phyloP scores from a whole-genome alignment of 2,888 invertebrate species.

The Mesorhabditis spiculigera region DNA sequence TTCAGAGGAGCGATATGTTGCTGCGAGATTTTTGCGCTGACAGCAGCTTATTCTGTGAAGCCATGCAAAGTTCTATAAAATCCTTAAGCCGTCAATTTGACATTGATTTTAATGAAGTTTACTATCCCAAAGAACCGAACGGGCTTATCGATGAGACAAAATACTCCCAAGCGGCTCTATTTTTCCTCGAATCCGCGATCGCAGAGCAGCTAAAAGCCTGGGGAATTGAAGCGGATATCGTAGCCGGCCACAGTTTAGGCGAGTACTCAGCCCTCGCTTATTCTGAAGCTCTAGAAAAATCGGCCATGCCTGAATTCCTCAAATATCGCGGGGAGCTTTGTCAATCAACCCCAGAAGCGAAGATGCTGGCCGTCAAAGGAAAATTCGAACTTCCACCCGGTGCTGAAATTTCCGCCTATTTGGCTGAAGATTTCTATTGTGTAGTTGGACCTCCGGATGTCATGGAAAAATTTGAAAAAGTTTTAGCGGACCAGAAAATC shows the following conservation, averaged over 20 bases:
- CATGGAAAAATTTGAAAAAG: constrained; percentile 18
- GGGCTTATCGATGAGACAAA: constrained; percentile 15
- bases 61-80: constrained; percentile 13
- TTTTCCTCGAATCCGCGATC: constrained; percentile 30
- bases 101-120: not conserved
- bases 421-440: constrained; percentile 26
- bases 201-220: constrained; percentile 18
- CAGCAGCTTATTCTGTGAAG: constrained; percentile 12
- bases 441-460: constrained; percentile 28
- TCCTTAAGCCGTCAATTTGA: not conserved
- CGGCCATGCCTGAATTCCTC: constrained; percentile 27
- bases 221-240: constrained; percentile 20
- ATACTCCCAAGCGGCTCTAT: constrained; percentile 36
- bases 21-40: constrained; percentile 16
- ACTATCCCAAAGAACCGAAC: constrained; percentile 7
- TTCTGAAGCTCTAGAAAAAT: constrained; percentile 18
- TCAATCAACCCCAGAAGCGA: constrained; percentile 30
- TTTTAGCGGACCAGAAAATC: constrained; percentile 3
- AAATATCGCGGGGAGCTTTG: constrained; percentile 31
- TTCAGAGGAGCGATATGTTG: constrained; percentile 41
- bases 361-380: constrained; percentile 42
- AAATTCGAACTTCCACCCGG: constrained; percentile 22
- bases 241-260: constrained; percentile 51
- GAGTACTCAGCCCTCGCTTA: constrained; percentile 43
- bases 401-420: constrained; percentile 39